A percentile compares a stretch with the other conserved stretches of the same genome.
Evolutionary conservation across 2,113 vertebrate genomes (phyloP).

Genomic region (Empidonax traillii): DNA sequence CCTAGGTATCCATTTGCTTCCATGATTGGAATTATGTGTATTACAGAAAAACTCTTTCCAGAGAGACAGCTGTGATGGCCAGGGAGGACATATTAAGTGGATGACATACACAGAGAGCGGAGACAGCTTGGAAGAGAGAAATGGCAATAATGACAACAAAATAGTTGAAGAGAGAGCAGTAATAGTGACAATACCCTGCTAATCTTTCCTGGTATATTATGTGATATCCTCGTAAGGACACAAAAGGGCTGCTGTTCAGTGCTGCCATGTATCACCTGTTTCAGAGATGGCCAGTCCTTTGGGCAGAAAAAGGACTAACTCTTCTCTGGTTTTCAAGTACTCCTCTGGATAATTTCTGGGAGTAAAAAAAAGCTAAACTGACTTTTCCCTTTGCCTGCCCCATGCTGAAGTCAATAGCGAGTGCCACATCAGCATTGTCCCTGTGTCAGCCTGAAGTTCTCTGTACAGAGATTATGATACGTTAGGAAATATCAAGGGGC

Average conservation of each 20-base stretch:
- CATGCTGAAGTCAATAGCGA: fast-evolving
- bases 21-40: not conserved
- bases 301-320: not conserved
- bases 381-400: not conserved
- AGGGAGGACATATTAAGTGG: not conserved
- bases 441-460: not conserved
- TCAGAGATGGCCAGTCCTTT: not conserved
- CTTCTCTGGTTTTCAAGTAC: not conserved
- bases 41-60: not conserved
- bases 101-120: not conserved
- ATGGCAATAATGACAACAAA: not conserved
- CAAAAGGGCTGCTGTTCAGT: not conserved
- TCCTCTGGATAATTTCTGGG: not conserved
- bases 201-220: not conserved
- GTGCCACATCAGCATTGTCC: no score
- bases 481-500: not conserved
- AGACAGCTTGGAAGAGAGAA: not conserved
- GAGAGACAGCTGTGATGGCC: not conserved
- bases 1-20: not conserved
- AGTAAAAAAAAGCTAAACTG: not conserved
- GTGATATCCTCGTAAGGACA: fast-evolving
- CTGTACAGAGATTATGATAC: not conserved
- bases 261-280: not conserved
- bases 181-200: not conserved
- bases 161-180: not conserved